Percentiles rank a stretch among this genome's conserved stretches.
phyloP scores from a whole-genome alignment of 1,140 invertebrate species.

The Dryas iulia region DNA sequence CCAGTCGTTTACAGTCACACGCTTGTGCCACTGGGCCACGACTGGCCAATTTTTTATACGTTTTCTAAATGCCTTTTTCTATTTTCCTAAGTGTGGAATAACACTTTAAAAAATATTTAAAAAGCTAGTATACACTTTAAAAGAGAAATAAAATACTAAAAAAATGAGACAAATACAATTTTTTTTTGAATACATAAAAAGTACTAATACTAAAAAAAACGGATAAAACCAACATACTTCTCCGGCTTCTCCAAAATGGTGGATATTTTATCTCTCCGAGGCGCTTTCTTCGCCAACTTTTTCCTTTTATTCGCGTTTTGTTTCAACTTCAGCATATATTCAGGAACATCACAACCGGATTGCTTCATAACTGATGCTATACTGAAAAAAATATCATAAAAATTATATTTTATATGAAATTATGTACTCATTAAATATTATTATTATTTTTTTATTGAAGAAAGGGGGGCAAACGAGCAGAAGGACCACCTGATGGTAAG shows the following conservation, averaged over 20 bases:
- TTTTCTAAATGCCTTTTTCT: too few relatives aligned
- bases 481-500: too few relatives aligned
- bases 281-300: slow-evolving; percentile 81
- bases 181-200: too few relatives aligned
- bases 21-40: too few relatives aligned
- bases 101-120: too few relatives aligned
- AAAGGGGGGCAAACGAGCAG: neutral
- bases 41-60: too few relatives aligned
- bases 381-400: slow-evolving; percentile 81
- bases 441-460: neutral
- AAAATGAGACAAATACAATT: too few relatives aligned
- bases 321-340: slow-evolving; percentile 92
- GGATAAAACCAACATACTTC: slow-evolving; percentile 40
- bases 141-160: too few relatives aligned
- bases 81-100: too few relatives aligned
- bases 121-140: too few relatives aligned
- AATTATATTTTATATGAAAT: neutral
- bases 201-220: neutral
- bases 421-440: too few relatives aligned
- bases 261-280: slow-evolving; percentile 83
- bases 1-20: too few relatives aligned
- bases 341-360: slow-evolving; percentile 94
- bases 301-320: slow-evolving; percentile 84
- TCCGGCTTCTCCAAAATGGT: slow-evolving; percentile 75
- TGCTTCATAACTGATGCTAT: slow-evolving; percentile 93